Evolutionary conservation across 2,888 invertebrate species (phyloP).

Genomic region (Acheta domesticus): DNA sequence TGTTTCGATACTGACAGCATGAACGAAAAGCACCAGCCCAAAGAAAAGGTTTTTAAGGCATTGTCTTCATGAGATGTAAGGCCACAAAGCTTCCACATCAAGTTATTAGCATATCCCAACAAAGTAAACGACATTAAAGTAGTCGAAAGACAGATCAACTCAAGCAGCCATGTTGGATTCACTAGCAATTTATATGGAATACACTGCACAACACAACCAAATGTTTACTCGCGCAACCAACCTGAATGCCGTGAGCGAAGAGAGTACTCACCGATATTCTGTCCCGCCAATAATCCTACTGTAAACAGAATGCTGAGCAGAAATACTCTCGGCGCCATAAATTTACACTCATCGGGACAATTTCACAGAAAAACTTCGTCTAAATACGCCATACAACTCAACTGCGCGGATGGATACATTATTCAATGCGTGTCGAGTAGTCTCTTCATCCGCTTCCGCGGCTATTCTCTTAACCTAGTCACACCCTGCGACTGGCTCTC

Average conservation of each 20-base stretch:
- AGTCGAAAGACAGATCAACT: conserved; percentile 25
- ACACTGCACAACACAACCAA: conserved; percentile 27
- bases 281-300: conserved; percentile 48
- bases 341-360: conserved; percentile 66
- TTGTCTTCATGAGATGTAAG: no score
- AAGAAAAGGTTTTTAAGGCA: no score
- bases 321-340: conserved; percentile 76
- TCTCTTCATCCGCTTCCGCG: conserved; percentile 36
- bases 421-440: conserved; percentile 41
- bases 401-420: conserved; percentile 39
- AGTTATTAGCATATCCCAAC: neutral
- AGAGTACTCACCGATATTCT: conserved; percentile 32
- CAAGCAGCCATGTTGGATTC: conserved; percentile 35
- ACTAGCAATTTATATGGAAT: conserved; percentile 32
- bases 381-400: conserved; percentile 41
- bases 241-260: conserved; percentile 11
- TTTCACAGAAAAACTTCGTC: conserved; percentile 45
- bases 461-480: conserved; percentile 33
- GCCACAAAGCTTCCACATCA: neutral
- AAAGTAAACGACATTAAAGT: conserved; percentile 12
- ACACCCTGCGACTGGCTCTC: conserved; percentile 26
- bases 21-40: no score
- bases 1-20: conserved; percentile 35
- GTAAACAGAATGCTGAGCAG: conserved; percentile 63
- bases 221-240: conserved; percentile 26